Conservation (phyloP, 2,888 invertebrate genomes). For the Rhagium mordax region DNA sequence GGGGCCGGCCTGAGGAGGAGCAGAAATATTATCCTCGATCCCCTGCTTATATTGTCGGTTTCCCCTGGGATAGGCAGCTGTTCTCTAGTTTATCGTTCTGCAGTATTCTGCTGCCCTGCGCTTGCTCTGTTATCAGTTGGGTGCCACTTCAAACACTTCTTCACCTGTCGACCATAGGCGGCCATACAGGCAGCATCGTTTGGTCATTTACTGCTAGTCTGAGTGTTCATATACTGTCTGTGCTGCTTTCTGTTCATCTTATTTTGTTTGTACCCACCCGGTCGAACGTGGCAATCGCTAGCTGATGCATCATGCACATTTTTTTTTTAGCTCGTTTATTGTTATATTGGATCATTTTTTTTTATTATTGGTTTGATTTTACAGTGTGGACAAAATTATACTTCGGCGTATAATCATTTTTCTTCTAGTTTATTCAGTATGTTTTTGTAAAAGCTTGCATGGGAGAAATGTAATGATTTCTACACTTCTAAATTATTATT, state of each 20-base stretch:
- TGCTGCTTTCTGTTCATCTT: conserved; percentile 33
- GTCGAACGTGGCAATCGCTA: not conserved
- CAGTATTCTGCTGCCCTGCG: conserved; percentile 49
- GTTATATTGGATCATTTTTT: no score
- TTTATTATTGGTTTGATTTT: no score
- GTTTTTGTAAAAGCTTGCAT: no score
- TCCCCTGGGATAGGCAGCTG: conserved; percentile 59
- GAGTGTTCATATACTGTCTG: conserved; percentile 45
- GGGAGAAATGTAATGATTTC: no score
- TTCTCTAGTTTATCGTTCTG: conserved; percentile 49
- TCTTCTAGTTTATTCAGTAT: no score
- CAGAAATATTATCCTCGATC: conserved; percentile 34
- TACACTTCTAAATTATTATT: no score
- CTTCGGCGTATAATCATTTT: no score
- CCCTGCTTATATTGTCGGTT: conserved; percentile 44
- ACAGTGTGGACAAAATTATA: no score
- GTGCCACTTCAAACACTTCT: conserved; percentile 65
- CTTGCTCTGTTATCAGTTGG: conserved; percentile 59
- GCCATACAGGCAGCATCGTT: conserved; percentile 54
- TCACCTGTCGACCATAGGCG: conserved; percentile 61
- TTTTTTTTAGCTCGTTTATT: no score
- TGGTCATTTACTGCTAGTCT: conserved; percentile 47
- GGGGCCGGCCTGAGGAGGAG: conserved; percentile 45
- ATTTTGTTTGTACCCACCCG: conserved; percentile 33
- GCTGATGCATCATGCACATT: not conserved